A percentile compares a stretch with the other conserved stretches of the same genome.
Conservation (phyloP, 2,113 vertebrate species). For the Cinclus mexicanus region DNA sequence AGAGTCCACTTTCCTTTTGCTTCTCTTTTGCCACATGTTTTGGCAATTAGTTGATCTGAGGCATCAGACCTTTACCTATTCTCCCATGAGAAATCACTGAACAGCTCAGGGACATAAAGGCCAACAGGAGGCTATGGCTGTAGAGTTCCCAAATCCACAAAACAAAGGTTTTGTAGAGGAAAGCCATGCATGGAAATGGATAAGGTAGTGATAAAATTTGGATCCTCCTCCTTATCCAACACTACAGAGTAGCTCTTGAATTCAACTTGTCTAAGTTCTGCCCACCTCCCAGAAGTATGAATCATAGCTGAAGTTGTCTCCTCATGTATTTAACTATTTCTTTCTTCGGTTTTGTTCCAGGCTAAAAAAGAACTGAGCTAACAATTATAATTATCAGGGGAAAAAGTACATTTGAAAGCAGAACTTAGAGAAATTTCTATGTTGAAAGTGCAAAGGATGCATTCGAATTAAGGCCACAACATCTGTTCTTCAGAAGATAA, state of each 20-base stretch:
- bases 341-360: not conserved
- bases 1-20: not conserved
- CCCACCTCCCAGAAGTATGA: not conserved
- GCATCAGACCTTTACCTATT: not conserved
- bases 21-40: not conserved
- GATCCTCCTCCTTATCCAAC: not conserved
- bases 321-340: not conserved
- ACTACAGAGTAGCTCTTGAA: not conserved
- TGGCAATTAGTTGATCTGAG: not conserved
- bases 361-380: not conserved
- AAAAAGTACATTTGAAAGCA: not conserved
- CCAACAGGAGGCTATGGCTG: fast-evolving
- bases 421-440: not conserved
- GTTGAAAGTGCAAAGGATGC: not conserved
- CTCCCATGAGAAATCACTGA: not conserved
- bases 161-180: not conserved
- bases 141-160: not conserved
- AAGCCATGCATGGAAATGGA: not conserved
- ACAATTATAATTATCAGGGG: not conserved
- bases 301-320: not conserved
- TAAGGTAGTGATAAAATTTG: not conserved
- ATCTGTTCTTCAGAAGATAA: not conserved
- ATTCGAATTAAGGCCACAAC: not conserved
- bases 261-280: not conserved
- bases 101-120: not conserved